phyloP scores from a whole-genome alignment of 2,888 invertebrate species.

The Epinotia nisella region DNA sequence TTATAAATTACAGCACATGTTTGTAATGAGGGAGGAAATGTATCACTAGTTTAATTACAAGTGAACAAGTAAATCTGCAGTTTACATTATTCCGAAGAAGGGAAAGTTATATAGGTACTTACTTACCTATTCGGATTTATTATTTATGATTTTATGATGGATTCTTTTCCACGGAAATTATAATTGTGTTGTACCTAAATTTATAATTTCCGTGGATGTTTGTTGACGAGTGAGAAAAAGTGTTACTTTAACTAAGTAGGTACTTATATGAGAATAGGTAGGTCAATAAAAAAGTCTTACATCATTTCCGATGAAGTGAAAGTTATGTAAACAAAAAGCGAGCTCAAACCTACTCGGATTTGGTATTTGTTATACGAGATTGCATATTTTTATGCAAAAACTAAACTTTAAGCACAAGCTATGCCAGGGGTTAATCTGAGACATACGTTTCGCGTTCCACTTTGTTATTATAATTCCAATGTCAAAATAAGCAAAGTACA shows the following conservation, averaged over 20 bases:
- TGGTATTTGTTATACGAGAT: neutral
- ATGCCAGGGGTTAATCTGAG: too few relatives aligned
- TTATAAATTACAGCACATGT: slow-evolving; percentile 9
- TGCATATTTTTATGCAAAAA: too few relatives aligned
- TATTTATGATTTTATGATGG: slow-evolving; percentile 36
- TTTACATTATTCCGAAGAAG: neutral
- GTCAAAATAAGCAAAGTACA: too few relatives aligned
- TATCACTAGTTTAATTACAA: neutral
- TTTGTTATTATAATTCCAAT: too few relatives aligned
- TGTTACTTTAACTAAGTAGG: neutral
- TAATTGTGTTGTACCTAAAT: too few relatives aligned
- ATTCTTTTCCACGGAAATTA: slow-evolving; percentile 29
- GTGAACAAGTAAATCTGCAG: neutral
- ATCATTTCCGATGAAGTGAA: neutral
- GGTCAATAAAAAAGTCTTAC: neutral
- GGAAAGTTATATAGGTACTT: too few relatives aligned
- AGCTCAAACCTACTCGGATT: slow-evolving; percentile 33
- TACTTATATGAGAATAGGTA: neutral
- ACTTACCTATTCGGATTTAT: slow-evolving; percentile 37
- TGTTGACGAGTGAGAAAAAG: neutral
- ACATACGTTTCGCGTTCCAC: too few relatives aligned
- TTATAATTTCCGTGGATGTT: too few relatives aligned
- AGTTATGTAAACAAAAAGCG: slow-evolving; percentile 28
- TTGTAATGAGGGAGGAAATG: neutral
- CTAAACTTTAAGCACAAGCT: too few relatives aligned